phyloP scores from a whole-genome alignment of 2,113 vertebrate genomes.

The Anser brachyrhynchus region DNA sequence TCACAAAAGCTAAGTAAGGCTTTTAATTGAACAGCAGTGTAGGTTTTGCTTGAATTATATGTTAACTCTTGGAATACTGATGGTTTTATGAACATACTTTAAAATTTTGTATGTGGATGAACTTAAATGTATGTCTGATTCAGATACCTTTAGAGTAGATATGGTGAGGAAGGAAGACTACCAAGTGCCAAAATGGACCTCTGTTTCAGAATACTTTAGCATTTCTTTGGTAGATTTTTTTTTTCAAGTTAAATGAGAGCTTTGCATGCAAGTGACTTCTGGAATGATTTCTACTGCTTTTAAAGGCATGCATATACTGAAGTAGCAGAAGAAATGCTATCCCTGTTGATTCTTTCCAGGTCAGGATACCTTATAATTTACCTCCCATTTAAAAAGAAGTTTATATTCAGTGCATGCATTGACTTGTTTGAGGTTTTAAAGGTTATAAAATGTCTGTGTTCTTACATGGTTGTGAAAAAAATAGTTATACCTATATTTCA shows the following conservation, averaged over 20 bases:
- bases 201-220: background rate
- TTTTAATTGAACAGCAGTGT: background rate
- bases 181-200: background rate
- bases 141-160: background rate
- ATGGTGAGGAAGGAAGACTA: background rate
- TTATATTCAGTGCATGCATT: background rate
- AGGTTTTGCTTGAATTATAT: background rate
- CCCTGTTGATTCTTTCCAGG: background rate
- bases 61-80: background rate
- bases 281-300: background rate
- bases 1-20: background rate
- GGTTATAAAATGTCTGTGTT: background rate
- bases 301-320: background rate
- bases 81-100: background rate
- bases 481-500: background rate
- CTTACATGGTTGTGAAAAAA: background rate
- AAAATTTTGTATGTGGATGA: background rate
- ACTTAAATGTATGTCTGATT: background rate
- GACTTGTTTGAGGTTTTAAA: background rate
- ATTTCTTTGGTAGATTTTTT: background rate
- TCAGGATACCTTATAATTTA: background rate
- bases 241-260: background rate
- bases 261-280: background rate
- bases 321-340: background rate
- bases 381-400: background rate